Conservation (phyloP, 2,888 invertebrate species). For the Cancer borealis region DNA sequence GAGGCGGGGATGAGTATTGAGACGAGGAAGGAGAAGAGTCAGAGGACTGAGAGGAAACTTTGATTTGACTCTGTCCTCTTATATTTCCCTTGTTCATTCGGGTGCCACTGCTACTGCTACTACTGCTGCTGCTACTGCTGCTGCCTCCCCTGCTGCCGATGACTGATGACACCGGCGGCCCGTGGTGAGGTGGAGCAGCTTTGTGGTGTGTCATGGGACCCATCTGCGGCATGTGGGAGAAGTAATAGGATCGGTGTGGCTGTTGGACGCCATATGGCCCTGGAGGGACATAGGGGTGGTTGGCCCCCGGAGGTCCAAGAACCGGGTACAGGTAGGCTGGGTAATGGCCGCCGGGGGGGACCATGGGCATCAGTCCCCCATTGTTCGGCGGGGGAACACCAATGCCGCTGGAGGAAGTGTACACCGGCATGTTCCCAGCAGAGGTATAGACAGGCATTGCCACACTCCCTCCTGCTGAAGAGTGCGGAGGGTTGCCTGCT, state of each 20-base stretch:
- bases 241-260: slow-evolving; percentile 58
- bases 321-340: slow-evolving; percentile 55
- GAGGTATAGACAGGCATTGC: slow-evolving; percentile 48
- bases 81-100: slow-evolving; percentile 66
- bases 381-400: slow-evolving; percentile 67
- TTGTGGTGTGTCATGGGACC: slow-evolving; percentile 59
- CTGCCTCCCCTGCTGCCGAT: slow-evolving; percentile 73
- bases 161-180: slow-evolving; percentile 53
- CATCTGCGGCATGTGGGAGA: slow-evolving; percentile 58
- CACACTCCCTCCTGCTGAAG: slow-evolving; percentile 56
- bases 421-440: slow-evolving; percentile 65
- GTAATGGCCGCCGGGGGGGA: slow-evolving; percentile 65
- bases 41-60: slow-evolving; percentile 65
- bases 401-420: slow-evolving; percentile 67
- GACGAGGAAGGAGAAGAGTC: slow-evolving; percentile 77
- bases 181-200: slow-evolving; percentile 55
- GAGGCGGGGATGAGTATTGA: slow-evolving; percentile 77
- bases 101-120: slow-evolving; percentile 71
- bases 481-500: slow-evolving; percentile 47
- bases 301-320: slow-evolving; percentile 48
- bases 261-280: slow-evolving; percentile 66
- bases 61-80: slow-evolving; percentile 59
- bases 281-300: slow-evolving; percentile 63
- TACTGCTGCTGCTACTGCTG: slow-evolving; percentile 74
- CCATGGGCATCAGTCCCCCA: slow-evolving; percentile 68